Percentiles rank a stretch among this genome's conserved stretches.
These are phyloP conservation scores for Dissostichus mawsoni DNA, from an alignment of 2,113 vertebrate genomes.

Conservation along the genomic window DNA sequence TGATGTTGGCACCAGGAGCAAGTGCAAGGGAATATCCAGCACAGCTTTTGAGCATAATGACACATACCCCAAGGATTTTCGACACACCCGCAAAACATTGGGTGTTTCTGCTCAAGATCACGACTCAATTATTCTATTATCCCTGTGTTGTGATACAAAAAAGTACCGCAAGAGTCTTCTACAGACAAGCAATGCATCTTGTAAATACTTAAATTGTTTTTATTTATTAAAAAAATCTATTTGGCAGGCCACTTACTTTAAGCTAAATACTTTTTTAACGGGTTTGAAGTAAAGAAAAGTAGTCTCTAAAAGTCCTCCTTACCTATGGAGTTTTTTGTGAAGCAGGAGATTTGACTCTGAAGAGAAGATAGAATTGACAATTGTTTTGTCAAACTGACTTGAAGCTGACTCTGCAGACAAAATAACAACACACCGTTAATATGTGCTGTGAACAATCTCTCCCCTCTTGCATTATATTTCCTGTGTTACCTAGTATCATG, in stretches of 20 bases:
- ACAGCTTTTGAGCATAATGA: conserved; percentile 43
- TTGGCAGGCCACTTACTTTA: background rate
- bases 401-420: background rate
- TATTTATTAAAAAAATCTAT: background rate
- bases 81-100: conserved; percentile 2
- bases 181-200: background rate
- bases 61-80: conserved; percentile 44
- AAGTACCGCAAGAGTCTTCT: background rate
- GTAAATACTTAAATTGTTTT: background rate
- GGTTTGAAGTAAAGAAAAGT: background rate
- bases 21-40: conserved; percentile 45
- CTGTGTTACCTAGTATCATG: background rate
- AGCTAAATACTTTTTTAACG: background rate
- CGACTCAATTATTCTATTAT: conserved; percentile 10
- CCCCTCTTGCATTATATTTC: background rate
- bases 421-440: conserved; percentile 4
- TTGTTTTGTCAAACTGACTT: background rate
- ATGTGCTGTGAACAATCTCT: conserved; percentile 19
- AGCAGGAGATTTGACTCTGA: too few relatives aligned
- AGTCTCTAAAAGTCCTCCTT: background rate
- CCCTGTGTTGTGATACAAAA: background rate
- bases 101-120: conserved; percentile 22
- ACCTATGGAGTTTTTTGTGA: too few relatives aligned
- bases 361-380: too few relatives aligned
- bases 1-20: conserved; percentile 44